Conservation (phyloP, 2,888 invertebrate species). For the Steromphala cineraria region DNA sequence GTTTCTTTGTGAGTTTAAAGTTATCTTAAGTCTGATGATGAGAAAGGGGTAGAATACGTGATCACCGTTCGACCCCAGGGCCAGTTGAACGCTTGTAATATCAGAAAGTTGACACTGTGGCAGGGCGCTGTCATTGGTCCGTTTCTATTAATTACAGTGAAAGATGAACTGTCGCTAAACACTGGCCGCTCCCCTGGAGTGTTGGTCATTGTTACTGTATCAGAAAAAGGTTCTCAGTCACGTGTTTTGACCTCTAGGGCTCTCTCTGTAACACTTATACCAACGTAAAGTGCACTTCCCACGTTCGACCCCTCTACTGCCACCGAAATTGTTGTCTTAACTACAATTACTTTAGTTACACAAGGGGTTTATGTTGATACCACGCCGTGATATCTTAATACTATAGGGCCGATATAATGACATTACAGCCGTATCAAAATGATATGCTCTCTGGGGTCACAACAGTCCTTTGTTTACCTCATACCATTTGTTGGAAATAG, state of each 20-base stretch:
- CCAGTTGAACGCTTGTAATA: conserved; percentile 15
- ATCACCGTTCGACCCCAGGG: conserved; percentile 9
- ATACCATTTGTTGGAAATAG: too few species aligned
- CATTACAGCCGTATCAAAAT: too few species aligned
- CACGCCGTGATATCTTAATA: too few species aligned
- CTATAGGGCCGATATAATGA: too few species aligned
- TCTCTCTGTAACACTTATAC: conserved; percentile 3
- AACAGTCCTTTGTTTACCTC: too few species aligned
- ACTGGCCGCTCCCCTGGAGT: neutral
- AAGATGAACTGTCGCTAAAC: conserved; percentile 20
- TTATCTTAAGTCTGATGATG: conserved; percentile 10
- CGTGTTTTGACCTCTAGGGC: neutral
- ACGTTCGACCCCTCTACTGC: too few species aligned
- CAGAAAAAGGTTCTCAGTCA: neutral
- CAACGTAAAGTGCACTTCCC: too few species aligned
- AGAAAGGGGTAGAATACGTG: neutral
- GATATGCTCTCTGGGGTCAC: too few species aligned
- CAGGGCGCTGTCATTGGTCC: neutral
- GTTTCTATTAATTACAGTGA: conserved; percentile 19
- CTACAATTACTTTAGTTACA: too few species aligned
- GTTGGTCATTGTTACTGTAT: neutral
- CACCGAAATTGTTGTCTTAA: too few species aligned
- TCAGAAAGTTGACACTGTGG: conserved; percentile 15
- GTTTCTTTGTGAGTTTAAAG: conserved; percentile 13
- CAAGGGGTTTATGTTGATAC: too few species aligned